Evolutionary conservation across 1,140 invertebrate species (phyloP).

Genomic region (Rhopalosiphum maidis): DNA sequence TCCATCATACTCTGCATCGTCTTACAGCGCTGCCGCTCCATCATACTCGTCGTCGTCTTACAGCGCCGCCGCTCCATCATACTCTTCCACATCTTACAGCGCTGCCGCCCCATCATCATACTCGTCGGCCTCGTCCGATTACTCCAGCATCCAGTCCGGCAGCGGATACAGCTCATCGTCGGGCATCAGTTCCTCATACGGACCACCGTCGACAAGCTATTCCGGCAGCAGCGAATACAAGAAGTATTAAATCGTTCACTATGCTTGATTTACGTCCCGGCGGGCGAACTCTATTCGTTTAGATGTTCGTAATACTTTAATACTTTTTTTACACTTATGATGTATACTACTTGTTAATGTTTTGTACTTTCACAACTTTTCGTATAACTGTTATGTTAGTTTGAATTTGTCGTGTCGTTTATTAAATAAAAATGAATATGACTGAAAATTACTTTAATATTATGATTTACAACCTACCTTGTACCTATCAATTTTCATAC

Average conservation of each 20-base stretch:
- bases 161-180: slow-evolving; percentile 8
- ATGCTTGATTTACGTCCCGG: not conserved
- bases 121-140: not conserved
- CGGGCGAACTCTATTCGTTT: not conserved
- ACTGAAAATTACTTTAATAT: slow-evolving; percentile 1
- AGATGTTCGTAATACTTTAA: not conserved
- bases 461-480: not conserved
- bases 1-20: not conserved
- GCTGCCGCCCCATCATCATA: slow-evolving; percentile 23
- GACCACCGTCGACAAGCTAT: slow-evolving; percentile 30
- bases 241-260: slow-evolving; percentile 27
- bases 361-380: not conserved
- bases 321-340: not conserved
- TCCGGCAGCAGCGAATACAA: slow-evolving; percentile 8
- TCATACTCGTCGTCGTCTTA: not conserved
- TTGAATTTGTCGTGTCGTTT: not conserved
- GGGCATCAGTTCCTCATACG: slow-evolving; percentile 10
- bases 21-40: not conserved
- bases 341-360: slow-evolving; percentile 6
- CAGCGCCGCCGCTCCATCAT: not conserved
- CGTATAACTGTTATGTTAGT: slow-evolving; percentile 20
- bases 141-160: not conserved
- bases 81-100: not conserved
- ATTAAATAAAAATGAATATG: slow-evolving; percentile 3
- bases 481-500: not conserved